Conservation (phyloP, 2,888 invertebrate genomes). For the Bombylius discolor region DNA sequence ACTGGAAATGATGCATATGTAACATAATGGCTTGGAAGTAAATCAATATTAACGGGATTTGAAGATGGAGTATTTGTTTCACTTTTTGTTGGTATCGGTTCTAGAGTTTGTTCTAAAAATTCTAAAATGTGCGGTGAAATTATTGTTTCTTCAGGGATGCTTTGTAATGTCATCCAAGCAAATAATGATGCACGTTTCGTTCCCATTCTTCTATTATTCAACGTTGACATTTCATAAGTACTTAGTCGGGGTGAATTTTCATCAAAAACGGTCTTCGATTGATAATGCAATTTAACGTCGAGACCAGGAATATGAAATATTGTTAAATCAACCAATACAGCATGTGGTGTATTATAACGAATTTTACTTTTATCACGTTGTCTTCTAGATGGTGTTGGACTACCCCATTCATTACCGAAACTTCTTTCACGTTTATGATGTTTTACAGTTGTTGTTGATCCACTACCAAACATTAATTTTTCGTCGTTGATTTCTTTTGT, state of each 20-base stretch:
- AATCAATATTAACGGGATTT: slow-evolving; percentile 39
- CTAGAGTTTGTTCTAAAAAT: slow-evolving; percentile 92
- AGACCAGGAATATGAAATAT: slow-evolving; percentile 84
- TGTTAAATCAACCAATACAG: slow-evolving; percentile 59
- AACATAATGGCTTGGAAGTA: slow-evolving; percentile 59
- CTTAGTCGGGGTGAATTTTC: slow-evolving; percentile 38
- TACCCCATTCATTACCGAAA: slow-evolving; percentile 39
- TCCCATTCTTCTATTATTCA: slow-evolving; percentile 42
- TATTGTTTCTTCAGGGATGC: slow-evolving; percentile 94
- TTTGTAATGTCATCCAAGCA: slow-evolving; percentile 92
- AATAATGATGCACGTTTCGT: slow-evolving; percentile 81
- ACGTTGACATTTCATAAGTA: slow-evolving; percentile 24
- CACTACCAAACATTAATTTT: slow-evolving; percentile 53
- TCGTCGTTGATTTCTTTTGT: slow-evolving; percentile 60
- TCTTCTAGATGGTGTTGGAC: slow-evolving; percentile 38
- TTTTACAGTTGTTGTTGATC: slow-evolving; percentile 22
- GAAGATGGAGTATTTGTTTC: slow-evolving; percentile 30
- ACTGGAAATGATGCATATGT: slow-evolving; percentile 93
- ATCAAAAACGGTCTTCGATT: slow-evolving; percentile 59
- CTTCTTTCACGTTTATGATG: slow-evolving; percentile 33
- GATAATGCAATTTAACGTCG: slow-evolving; percentile 78
- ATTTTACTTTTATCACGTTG: slow-evolving; percentile 35
- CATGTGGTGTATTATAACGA: slow-evolving; percentile 34
- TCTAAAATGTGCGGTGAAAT: slow-evolving; percentile 94
- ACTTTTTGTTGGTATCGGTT: slow-evolving; percentile 73